Conservation (phyloP, 2,797 vertebrate species). For the Merluccius polli region DNA sequence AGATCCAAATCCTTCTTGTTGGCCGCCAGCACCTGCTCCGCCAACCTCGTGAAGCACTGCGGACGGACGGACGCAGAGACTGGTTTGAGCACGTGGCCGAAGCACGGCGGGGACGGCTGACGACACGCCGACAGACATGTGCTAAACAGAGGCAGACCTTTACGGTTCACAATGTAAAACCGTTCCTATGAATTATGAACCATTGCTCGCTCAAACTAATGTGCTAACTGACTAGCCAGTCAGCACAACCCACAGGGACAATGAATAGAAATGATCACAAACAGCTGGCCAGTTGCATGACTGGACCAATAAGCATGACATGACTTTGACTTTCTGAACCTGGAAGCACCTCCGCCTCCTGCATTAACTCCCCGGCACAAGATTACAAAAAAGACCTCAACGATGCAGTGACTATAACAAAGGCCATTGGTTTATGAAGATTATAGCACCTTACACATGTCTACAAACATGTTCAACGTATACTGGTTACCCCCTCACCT, state of each 20-base stretch:
- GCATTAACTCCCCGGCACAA: no score
- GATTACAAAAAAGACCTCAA: no score
- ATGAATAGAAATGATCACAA: neutral
- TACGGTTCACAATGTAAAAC: neutral
- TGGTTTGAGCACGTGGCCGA: neutral
- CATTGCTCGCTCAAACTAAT: neutral
- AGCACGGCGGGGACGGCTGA: neutral
- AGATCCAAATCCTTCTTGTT: constrained; percentile 93
- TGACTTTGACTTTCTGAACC: no score
- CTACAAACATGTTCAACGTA: neutral
- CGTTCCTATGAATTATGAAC: neutral
- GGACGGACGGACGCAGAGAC: neutral
- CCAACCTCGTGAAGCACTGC: constrained; percentile 91
- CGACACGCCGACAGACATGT: neutral
- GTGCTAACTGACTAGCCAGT: neutral
- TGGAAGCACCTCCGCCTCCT: no score
- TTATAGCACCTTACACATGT: neutral
- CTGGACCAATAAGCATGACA: no score
- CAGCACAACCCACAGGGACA: neutral
- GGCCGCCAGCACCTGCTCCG: constrained; percentile 91
- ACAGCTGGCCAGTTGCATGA: neutral
- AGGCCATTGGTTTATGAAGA: neutral
- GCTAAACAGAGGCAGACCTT: neutral
- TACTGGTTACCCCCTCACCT: constrained; percentile 73
- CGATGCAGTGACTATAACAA: no score